These are phyloP conservation scores for Sebastes glaucus DNA, from an alignment of 2,797 vertebrate genomes.

Conservation along the genomic window DNA sequence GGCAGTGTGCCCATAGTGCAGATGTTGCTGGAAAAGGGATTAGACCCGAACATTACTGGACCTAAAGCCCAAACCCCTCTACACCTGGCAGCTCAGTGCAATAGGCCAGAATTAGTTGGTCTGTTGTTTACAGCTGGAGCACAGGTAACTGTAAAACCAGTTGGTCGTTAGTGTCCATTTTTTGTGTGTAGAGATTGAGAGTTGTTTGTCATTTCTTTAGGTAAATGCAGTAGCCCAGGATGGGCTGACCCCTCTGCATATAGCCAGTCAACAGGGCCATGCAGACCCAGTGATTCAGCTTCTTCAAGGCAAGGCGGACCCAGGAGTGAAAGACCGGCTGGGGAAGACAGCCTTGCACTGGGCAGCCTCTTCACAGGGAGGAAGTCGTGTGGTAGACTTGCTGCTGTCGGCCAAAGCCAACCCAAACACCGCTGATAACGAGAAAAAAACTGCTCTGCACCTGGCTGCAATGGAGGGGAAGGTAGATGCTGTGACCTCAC, in stretches of 20 bases:
- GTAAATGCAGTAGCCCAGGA: conserved; percentile 76
- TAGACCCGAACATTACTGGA: conserved; percentile 73
- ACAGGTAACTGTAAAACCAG: conserved; percentile 53
- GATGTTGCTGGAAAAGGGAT: conserved; percentile 76
- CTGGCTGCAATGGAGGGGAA: conserved; percentile 75
- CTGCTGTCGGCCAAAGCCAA: conserved; percentile 78
- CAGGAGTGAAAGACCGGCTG: conserved; percentile 73
- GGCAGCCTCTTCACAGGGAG: conserved; percentile 70
- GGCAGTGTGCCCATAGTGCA: conserved; percentile 66
- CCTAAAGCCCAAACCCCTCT: conserved; percentile 75
- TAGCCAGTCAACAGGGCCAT: conserved; percentile 76
- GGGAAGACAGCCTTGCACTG: conserved; percentile 80
- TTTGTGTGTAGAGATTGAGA: not conserved
- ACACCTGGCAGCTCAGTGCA: conserved; percentile 78
- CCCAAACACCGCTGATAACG: conserved; percentile 74
- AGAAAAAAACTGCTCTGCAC: conserved; percentile 84
- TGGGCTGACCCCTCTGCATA: conserved; percentile 77
- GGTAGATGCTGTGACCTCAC: conserved; percentile 31
- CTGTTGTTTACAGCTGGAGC: conserved; percentile 75
- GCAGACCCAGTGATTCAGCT: conserved; percentile 69
- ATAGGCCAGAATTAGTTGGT: conserved; percentile 55
- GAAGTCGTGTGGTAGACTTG: conserved; percentile 64
- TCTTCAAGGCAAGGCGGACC: conserved; percentile 73
- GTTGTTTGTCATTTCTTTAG: conserved; percentile 19
- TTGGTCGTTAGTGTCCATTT: not conserved